phyloP scores from a whole-genome alignment of 2,797 vertebrate genomes.

The Pseudochaenichthys georgianus region DNA sequence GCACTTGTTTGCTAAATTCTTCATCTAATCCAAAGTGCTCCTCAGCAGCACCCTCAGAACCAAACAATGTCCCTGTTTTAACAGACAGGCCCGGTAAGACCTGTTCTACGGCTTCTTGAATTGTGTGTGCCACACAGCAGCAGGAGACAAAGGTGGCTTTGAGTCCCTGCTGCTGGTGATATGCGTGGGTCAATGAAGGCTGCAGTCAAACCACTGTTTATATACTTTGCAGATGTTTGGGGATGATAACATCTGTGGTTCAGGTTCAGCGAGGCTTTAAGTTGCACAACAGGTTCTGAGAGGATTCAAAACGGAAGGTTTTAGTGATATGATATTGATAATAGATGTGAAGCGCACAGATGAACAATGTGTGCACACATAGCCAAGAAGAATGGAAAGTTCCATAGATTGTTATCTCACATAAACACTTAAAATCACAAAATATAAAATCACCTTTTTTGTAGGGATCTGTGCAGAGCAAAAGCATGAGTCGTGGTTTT shows the following conservation, averaged over 20 bases:
- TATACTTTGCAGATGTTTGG: constrained; percentile 69
- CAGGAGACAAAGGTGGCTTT: constrained; percentile 80
- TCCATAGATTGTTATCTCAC: not conserved
- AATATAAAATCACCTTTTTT: not conserved
- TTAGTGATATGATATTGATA: not conserved
- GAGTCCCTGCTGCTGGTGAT: constrained; percentile 55
- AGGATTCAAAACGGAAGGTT: constrained; percentile 3
- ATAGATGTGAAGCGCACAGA: not conserved
- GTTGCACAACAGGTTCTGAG: constrained; percentile 38
- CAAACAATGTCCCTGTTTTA: constrained; percentile 78
- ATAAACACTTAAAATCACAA: not conserved
- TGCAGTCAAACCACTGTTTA: constrained; percentile 66
- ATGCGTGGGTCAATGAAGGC: constrained; percentile 42
- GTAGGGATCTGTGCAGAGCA: not conserved
- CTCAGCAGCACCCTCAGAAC: constrained; percentile 58
- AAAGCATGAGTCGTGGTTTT: not conserved
- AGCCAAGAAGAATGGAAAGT: not conserved
- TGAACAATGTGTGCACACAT: too few relatives aligned
- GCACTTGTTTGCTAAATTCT: constrained; percentile 60
- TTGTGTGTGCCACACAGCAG: constrained; percentile 71
- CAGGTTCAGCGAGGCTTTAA: constrained; percentile 39
- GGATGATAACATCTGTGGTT: constrained; percentile 64
- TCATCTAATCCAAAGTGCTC: constrained; percentile 57
- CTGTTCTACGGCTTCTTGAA: constrained; percentile 79
- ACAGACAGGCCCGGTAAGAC: constrained; percentile 72